A percentile compares a stretch with the other conserved stretches of the same genome.
Evolutionary conservation across 2,113 vertebrate genomes (phyloP).

Genomic region (Melanotaenia duboulayi): DNA sequence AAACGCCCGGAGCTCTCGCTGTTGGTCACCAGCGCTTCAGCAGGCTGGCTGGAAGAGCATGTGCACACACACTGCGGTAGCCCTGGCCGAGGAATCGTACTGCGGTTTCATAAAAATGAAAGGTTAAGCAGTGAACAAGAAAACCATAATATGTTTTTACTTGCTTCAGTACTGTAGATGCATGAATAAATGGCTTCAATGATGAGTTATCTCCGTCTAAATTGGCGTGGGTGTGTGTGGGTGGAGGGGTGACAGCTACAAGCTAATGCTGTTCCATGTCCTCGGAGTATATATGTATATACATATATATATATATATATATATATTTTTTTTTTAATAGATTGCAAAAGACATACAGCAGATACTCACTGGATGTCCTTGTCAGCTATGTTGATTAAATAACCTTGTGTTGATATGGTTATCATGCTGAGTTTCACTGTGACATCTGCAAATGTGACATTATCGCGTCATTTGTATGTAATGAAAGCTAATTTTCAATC

Average conservation of each 20-base stretch:
- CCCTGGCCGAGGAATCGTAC: slow-evolving; percentile 5
- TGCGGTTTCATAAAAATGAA: slow-evolving; percentile 22
- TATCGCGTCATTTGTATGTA: slow-evolving; percentile 12
- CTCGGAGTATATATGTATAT: slow-evolving; percentile 3
- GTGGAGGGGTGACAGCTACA: slow-evolving; percentile 9
- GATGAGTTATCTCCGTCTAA: slow-evolving; percentile 31
- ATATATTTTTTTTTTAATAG: slow-evolving; percentile 22
- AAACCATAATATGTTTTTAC: slow-evolving; percentile 11
- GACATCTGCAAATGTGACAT: slow-evolving; percentile 33
- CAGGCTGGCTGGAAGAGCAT: slow-evolving; percentile 14
- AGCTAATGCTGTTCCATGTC: slow-evolving; percentile 38
- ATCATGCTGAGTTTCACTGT: slow-evolving; percentile 35
- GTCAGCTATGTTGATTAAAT: slow-evolving; percentile 36
- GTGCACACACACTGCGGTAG: slow-evolving; percentile 10
- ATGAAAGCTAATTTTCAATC: slow-evolving; percentile 22
- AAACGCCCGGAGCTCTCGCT: slow-evolving; percentile 36
- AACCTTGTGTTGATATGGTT: slow-evolving; percentile 8
- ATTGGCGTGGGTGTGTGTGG: slow-evolving; percentile 10
- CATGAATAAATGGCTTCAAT: slow-evolving; percentile 18
- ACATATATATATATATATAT: too few relatives aligned
- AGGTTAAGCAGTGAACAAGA: slow-evolving; percentile 23
- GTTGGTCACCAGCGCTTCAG: slow-evolving; percentile 55
- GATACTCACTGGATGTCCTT: slow-evolving; percentile 7
- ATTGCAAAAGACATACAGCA: slow-evolving; percentile 7
- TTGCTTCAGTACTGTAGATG: slow-evolving; percentile 11